Evolutionary conservation across 2,888 invertebrate species (phyloP).

Genomic region (Tetramorium bicarinatum): DNA sequence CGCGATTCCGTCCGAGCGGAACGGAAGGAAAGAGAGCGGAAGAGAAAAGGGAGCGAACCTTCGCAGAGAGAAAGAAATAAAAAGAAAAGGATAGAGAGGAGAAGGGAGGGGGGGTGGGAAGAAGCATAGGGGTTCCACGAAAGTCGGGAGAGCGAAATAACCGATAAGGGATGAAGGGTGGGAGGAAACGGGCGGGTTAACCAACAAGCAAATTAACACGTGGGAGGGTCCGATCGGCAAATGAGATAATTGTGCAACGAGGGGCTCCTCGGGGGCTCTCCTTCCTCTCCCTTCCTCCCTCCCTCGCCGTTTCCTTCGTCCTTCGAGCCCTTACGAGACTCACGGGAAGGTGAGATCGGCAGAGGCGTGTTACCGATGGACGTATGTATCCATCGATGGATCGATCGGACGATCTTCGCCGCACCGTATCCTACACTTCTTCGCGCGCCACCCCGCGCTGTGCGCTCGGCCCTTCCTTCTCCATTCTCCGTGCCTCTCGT

Average conservation of each 20-base stretch:
- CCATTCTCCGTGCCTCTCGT: conserved; percentile 55
- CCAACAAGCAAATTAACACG: conserved; percentile 86
- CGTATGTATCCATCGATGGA: conserved; percentile 77
- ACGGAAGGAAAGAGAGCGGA: conserved; percentile 34
- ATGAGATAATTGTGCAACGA: conserved; percentile 82
- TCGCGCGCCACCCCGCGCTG: background rate
- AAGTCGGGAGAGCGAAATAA: conserved; percentile 78
- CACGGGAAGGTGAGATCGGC: conserved; percentile 71
- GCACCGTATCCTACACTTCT: background rate
- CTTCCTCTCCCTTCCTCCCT: conserved; percentile 52
- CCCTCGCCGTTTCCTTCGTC: background rate
- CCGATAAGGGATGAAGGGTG: conserved; percentile 72
- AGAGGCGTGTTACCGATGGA: conserved; percentile 79
- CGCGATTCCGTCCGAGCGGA: conserved; percentile 20
- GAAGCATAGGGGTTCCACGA: conserved; percentile 73
- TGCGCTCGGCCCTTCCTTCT: background rate
- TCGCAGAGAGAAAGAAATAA: background rate
- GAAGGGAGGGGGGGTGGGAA: background rate
- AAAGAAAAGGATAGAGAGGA: conserved; percentile 28
- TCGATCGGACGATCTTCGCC: conserved; percentile 57
- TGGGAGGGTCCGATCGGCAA: conserved; percentile 85
- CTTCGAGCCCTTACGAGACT: conserved; percentile 55
- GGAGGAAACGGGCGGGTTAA: conserved; percentile 71
- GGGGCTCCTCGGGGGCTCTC: conserved; percentile 58
- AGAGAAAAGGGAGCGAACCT: conserved; percentile 10